A percentile compares a stretch with the other conserved stretches of the same genome.
These are phyloP conservation scores for Hoplostethus mediterraneus DNA, from an alignment of 2,797 vertebrate genomes.

Conservation along the genomic window DNA sequence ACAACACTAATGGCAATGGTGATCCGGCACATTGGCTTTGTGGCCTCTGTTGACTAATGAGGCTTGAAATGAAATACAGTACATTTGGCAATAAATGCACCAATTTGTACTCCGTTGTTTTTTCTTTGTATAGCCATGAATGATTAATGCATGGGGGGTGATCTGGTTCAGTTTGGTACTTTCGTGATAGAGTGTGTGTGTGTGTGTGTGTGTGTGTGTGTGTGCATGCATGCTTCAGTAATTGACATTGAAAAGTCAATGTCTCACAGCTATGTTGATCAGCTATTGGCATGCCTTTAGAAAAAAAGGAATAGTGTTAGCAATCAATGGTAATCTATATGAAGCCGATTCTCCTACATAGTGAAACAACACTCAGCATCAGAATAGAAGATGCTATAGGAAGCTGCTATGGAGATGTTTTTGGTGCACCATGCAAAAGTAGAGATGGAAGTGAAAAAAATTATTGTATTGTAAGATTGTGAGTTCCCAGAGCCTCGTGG, in stretches of 20 bases:
- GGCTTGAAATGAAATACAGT: slow-evolving; percentile 69
- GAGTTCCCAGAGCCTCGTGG: neutral
- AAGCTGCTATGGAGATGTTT: neutral
- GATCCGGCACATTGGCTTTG: slow-evolving; percentile 29
- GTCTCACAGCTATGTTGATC: neutral
- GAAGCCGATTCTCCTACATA: neutral
- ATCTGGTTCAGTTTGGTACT: neutral
- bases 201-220: slow-evolving; percentile 20
- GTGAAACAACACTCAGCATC: neutral
- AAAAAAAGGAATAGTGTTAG: no score
- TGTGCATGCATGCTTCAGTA: neutral
- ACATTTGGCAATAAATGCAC: slow-evolving; percentile 59
- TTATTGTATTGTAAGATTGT: neutral
- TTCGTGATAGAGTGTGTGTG: neutral
- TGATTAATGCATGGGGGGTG: slow-evolving; percentile 14
- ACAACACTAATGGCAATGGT: slow-evolving; percentile 47
- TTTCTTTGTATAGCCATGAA: slow-evolving; percentile 8
- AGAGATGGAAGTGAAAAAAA: no score
- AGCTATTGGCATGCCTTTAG: neutral
- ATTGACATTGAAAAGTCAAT: slow-evolving; percentile 1
- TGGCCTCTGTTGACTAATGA: slow-evolving; percentile 46
- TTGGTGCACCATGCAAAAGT: neutral
- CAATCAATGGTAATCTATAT: neutral
- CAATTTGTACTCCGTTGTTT: slow-evolving; percentile 40
- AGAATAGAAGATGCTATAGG: neutral